Percentiles rank a stretch among this genome's conserved stretches.
Conservation (phyloP, 2,888 invertebrate genomes). For the Meiosimyza decipiens region DNA sequence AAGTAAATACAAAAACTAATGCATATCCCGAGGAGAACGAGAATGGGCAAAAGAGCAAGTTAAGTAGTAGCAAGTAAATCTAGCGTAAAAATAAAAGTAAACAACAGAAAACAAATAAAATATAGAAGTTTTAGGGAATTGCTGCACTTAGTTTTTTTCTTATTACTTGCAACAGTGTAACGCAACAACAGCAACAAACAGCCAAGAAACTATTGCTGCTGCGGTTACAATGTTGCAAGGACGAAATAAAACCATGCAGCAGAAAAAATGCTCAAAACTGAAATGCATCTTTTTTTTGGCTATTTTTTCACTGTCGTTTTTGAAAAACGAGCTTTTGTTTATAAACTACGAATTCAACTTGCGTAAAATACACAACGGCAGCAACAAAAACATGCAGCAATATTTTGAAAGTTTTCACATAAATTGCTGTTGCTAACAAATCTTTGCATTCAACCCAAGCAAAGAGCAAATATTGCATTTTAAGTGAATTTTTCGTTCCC, state of each 20-base stretch:
- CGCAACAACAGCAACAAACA: background rate
- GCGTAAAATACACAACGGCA: conserved; percentile 12
- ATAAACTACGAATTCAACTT: conserved; percentile 29
- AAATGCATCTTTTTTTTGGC: no score
- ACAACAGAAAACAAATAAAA: no score
- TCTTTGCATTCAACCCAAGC: conserved; percentile 19
- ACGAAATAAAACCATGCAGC: no score
- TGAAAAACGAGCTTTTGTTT: conserved; percentile 33
- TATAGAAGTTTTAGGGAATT: no score
- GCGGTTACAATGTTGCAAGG: no score
- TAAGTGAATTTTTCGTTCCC: background rate
- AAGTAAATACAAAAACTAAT: conserved; percentile 1
- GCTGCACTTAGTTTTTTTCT: no score
- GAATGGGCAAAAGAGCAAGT: no score
- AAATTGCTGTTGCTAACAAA: conserved; percentile 21
- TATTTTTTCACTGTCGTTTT: conserved; percentile 4
- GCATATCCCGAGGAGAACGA: background rate
- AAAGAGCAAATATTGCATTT: conserved; percentile 33
- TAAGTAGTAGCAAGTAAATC: no score
- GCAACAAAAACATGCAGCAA: background rate
- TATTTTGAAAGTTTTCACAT: conserved; percentile 18
- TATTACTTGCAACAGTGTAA: no score
- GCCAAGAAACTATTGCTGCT: no score
- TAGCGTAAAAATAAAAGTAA: no score
- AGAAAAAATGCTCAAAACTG: no score